A percentile compares a stretch with the other conserved stretches of the same genome.
phyloP scores from a whole-genome alignment of 2,888 invertebrate genomes.

The Platyscelio sp. region DNA sequence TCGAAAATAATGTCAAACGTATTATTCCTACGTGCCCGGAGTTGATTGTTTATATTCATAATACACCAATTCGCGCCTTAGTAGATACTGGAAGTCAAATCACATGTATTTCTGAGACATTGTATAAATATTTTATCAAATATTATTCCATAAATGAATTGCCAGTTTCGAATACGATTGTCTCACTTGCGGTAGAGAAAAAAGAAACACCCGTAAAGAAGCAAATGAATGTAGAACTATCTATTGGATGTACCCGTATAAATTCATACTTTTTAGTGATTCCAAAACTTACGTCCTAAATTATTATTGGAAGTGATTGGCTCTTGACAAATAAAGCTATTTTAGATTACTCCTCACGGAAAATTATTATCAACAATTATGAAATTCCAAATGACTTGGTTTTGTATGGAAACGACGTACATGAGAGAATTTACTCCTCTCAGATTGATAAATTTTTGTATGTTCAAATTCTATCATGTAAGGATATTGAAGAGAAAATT shows the following conservation, averaged over 20 bases:
- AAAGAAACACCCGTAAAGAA: not conserved
- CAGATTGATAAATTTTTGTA: not conserved
- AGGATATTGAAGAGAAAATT: not conserved
- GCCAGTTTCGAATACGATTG: not conserved
- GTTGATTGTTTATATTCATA: not conserved
- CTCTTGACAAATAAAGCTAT: not conserved
- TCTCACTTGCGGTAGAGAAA: not conserved
- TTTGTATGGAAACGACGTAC: not conserved
- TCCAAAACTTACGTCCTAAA: not conserved
- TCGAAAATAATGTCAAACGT: too few relatives aligned
- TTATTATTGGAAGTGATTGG: slow-evolving; percentile 7
- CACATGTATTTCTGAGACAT: not conserved
- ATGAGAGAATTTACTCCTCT: not conserved
- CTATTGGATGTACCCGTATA: not conserved
- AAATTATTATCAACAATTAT: not conserved
- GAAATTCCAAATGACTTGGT: not conserved
- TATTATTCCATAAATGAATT: not conserved
- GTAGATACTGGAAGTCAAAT: not conserved
- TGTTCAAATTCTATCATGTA: slow-evolving; percentile 6
- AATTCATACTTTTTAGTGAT: not conserved
- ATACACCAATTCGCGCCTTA: not conserved
- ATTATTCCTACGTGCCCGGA: not conserved
- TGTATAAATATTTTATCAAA: not conserved
- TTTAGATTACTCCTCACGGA: not conserved
- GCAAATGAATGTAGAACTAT: not conserved